A percentile compares a stretch with the other conserved stretches of the same genome.
Conservation (phyloP, 2,797 vertebrate species). For the Argyrosomus regius region DNA sequence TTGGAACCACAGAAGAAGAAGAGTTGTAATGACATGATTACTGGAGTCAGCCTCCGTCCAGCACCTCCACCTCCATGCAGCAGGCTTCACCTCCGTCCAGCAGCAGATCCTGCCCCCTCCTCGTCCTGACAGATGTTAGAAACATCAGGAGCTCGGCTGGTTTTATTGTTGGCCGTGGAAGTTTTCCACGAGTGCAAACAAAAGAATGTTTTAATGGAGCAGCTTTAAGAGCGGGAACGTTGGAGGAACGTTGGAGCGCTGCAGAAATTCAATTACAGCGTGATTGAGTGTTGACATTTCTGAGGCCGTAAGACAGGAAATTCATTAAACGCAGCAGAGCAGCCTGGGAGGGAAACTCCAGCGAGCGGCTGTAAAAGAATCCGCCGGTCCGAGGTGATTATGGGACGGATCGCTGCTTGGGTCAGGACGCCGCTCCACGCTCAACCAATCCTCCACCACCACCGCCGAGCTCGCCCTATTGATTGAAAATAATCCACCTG, state of each 20-base stretch:
- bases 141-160: constrained; percentile 67
- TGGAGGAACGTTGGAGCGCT: constrained; percentile 70
- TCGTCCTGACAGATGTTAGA: constrained; percentile 75
- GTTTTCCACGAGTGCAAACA: constrained; percentile 77
- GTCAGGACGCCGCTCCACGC: constrained; percentile 63
- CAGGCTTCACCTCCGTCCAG: constrained; percentile 32
- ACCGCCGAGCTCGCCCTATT: constrained; percentile 42
- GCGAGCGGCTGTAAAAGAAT: constrained; percentile 70
- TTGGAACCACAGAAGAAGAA: constrained; percentile 38
- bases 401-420: constrained; percentile 71
- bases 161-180: constrained; percentile 35
- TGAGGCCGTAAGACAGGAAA: constrained; percentile 84
- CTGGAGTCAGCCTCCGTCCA: constrained; percentile 12
- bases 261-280: constrained; percentile 82
- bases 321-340: constrained; percentile 79
- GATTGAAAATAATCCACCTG: constrained; percentile 74
- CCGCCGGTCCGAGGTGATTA: constrained; percentile 74
- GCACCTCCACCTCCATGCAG: constrained; percentile 59
- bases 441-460: constrained; percentile 61
- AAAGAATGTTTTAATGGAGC: constrained; percentile 80
- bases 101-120: not conserved
- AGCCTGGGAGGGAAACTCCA: constrained; percentile 73
- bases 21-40: constrained; percentile 34
- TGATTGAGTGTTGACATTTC: constrained; percentile 87
- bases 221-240: constrained; percentile 66